These are phyloP conservation scores for Hydrozoanthus tunicans DNA, from an alignment of 64 coral and sea anemone genomes.

Conservation along the genomic window DNA sequence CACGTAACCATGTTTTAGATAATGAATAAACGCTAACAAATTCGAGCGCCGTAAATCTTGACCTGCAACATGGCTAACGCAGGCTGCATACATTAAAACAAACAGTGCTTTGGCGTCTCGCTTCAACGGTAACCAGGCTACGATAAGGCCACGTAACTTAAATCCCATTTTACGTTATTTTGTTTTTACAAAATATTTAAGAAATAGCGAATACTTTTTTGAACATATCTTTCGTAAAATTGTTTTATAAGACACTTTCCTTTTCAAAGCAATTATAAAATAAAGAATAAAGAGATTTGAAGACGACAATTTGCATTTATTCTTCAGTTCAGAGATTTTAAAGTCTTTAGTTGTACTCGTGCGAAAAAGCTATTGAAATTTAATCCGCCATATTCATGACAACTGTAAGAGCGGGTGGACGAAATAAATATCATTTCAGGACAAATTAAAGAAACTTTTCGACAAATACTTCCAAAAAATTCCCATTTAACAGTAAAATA, in stretches of 20 bases:
- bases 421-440: not conserved
- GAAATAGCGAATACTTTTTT: not conserved
- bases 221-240: not conserved
- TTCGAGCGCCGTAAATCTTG: too few species aligned
- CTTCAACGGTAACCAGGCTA: conserved; percentile 46
- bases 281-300: not conserved
- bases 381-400: not conserved
- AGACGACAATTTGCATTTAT: not conserved
- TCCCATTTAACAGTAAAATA: not conserved
- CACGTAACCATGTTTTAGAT: conserved; percentile 37
- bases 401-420: not conserved
- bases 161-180: not conserved
- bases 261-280: not conserved
- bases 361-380: conserved; percentile 21
- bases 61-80: not conserved
- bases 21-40: not conserved
- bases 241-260: not conserved
- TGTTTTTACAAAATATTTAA: not conserved
- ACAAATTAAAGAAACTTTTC: not conserved
- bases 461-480: conserved; percentile 1
- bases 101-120: conserved; percentile 1
- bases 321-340: not conserved
- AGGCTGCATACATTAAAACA: conserved; percentile 42
- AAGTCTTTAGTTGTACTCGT: not conserved
- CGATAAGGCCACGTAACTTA: not conserved